Conservation (phyloP, 2,113 vertebrate species). For the Alligator mississippiensis region DNA sequence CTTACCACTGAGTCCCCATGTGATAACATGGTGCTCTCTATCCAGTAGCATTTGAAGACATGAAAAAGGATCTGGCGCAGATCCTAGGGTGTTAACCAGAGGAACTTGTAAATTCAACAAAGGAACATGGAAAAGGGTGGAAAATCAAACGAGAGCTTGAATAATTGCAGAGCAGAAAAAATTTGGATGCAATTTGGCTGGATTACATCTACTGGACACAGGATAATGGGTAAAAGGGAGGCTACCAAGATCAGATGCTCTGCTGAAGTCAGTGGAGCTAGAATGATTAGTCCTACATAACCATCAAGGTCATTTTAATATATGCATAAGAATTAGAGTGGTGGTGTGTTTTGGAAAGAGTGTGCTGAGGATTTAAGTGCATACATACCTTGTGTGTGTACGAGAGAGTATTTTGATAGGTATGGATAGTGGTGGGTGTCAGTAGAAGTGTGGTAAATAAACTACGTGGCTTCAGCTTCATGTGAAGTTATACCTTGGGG, state of each 20-base stretch:
- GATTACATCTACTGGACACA: neutral
- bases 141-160: neutral
- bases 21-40: neutral
- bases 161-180: neutral
- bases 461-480: neutral
- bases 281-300: neutral
- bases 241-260: neutral
- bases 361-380: accelerated
- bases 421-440: neutral
- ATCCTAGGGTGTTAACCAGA: neutral
- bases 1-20: neutral
- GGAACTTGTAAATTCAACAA: neutral
- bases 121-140: neutral
- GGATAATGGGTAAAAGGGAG: neutral
- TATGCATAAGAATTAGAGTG: neutral
- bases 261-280: neutral
- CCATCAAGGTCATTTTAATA: neutral
- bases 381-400: neutral
- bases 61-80: neutral
- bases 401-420: accelerated
- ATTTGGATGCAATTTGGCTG: neutral
- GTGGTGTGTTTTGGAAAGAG: neutral
- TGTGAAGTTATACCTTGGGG: neutral
- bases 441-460: neutral
- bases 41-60: neutral